These are phyloP conservation scores for Himalopsyche kuldschensis DNA, from an alignment of 2,888 invertebrate species.

Conservation along the genomic window DNA sequence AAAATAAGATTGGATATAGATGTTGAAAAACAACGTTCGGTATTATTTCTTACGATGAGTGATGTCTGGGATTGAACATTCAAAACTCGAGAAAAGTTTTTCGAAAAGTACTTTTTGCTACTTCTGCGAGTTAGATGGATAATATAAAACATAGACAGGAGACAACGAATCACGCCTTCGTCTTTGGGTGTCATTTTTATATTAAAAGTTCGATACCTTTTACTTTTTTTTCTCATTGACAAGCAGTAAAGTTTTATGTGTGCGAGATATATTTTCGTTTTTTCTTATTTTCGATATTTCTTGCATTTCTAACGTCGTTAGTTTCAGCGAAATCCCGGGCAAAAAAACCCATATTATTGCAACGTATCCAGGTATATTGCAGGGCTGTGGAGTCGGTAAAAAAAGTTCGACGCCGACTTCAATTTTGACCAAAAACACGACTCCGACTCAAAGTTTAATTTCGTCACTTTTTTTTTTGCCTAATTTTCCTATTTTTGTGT, in stretches of 20 bases:
- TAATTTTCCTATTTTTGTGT: too few species aligned
- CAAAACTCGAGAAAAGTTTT: background rate
- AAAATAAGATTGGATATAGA: background rate
- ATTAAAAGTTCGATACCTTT: background rate
- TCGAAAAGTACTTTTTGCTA: too few species aligned
- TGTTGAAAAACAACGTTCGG: background rate
- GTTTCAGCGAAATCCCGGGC: background rate
- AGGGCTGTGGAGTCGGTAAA: too few species aligned
- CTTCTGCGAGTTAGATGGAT: background rate
- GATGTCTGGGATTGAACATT: background rate
- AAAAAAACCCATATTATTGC: too few species aligned
- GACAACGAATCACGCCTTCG: background rate
- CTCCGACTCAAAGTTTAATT: too few species aligned
- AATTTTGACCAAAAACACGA: too few species aligned
- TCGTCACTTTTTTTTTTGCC: too few species aligned
- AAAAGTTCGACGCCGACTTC: too few species aligned
- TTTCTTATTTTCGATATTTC: background rate
- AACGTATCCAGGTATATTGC: too few species aligned
- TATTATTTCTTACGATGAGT: background rate
- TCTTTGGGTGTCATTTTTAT: background rate
- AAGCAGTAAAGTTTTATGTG: background rate
- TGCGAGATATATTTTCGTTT: background rate
- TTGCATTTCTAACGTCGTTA: background rate
- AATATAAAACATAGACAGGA: background rate
- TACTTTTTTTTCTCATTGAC: background rate